These are phyloP conservation scores for Squalus acanthias DNA, from an alignment of 2,797 vertebrate species.

Conservation along the genomic window DNA sequence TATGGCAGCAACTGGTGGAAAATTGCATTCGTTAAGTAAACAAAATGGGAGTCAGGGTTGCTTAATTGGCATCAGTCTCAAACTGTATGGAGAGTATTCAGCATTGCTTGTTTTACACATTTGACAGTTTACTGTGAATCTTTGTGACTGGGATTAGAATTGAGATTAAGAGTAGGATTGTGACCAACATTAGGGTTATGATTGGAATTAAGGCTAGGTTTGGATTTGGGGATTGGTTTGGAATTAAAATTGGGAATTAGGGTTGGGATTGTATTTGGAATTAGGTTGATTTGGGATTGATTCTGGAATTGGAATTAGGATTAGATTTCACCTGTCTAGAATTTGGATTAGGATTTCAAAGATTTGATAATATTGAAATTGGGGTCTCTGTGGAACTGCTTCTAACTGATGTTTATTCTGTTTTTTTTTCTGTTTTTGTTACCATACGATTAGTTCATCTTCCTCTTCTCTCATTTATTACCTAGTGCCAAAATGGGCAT, in stretches of 20 bases:
- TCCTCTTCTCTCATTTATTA: not conserved
- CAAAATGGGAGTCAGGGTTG: not conserved
- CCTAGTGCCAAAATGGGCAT: slow-evolving; percentile 75
- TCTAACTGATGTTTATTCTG: not conserved
- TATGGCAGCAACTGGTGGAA: no score
- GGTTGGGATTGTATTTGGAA: not conserved
- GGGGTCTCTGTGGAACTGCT: not conserved
- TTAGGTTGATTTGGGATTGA: not conserved
- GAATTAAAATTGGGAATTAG: not conserved
- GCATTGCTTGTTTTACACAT: not conserved
- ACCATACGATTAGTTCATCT: not conserved
- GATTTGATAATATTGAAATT: not conserved
- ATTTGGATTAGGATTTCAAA: not conserved
- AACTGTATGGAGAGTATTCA: not conserved
- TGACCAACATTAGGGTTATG: not conserved
- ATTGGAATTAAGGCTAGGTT: not conserved
- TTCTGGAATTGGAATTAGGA: not conserved
- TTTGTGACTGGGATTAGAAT: not conserved
- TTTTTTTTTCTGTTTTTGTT: not conserved
- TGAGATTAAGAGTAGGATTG: not conserved
- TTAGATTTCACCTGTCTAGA: not conserved
- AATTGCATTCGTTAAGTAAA: no score
- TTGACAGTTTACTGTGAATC: not conserved
- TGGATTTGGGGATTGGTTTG: not conserved
- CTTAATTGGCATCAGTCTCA: not conserved